These are phyloP conservation scores for Lycia hirtaria DNA, from an alignment of 2,888 invertebrate species.

Conservation along the genomic window DNA sequence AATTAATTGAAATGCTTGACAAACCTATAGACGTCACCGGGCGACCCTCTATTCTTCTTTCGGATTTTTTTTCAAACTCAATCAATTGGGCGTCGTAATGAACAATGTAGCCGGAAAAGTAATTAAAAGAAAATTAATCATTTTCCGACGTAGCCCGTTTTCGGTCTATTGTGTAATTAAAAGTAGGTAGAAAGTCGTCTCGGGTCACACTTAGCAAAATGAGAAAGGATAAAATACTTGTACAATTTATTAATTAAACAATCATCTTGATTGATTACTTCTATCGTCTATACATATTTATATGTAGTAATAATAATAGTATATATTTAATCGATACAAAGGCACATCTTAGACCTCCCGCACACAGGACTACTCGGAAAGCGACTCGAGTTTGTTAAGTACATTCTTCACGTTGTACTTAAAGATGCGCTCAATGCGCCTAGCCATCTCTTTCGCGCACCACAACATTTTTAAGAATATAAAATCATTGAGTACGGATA, in stretches of 20 bases:
- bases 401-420: no score
- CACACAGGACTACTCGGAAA: no score
- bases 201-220: slow-evolving; percentile 6
- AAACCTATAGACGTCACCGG: slow-evolving; percentile 52
- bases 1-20: slow-evolving; percentile 78
- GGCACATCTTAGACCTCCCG: no score
- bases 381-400: no score
- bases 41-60: slow-evolving; percentile 42
- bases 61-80: slow-evolving; percentile 33
- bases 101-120: slow-evolving; percentile 34
- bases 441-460: no score
- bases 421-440: no score
- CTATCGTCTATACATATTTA: no score
- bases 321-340: no score
- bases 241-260: neutral
- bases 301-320: no score
- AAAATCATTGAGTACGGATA: no score
- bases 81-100: slow-evolving; percentile 33
- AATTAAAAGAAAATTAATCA: slow-evolving; percentile 36
- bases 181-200: slow-evolving; percentile 5
- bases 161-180: slow-evolving; percentile 25
- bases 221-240: slow-evolving; percentile 4
- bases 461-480: no score
- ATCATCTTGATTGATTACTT: neutral
- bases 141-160: slow-evolving; percentile 26